Base-by-base conservation (phyloP, 2,113 vertebrate genomes). In the Orycteropus afer region DNA sequence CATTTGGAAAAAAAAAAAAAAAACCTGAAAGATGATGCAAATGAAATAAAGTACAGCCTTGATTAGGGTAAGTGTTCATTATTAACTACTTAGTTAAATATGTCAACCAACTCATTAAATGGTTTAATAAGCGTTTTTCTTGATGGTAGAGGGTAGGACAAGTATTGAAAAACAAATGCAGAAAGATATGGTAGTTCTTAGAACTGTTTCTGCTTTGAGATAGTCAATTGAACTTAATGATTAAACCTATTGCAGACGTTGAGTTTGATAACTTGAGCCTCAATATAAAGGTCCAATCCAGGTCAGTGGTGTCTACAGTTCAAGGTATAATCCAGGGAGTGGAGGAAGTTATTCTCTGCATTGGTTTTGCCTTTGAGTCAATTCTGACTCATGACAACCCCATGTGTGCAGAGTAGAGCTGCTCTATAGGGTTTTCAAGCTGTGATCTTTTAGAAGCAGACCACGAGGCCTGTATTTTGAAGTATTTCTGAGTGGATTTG, bases 181-280 rank as follows among this genome's bases (percentile, higher is more conserved):
- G 42, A 27, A 71, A 83, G 37, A 47, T 45, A 67, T 7, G 59
- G 18, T 9, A 51, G 47, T 83, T 94, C 83, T 65, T 82, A 57
- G 27, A 79, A 88, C 29, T 29, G 67, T 93, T 91, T 61, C 90
- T 89, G 40, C 92, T 94, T 91, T 49, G n/a, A 90, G 47, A 2
- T 65, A 59, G 53, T 87, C 86, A 93, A 73, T 79, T 74, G 51
- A 95, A 82, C 7, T 97, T 96, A 95, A 97, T 95, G 51, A 96
- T 95, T 96, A 95, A 97, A 71, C 65, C 45, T 77, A 79, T 34
- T 77, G n/a, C 42, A 65, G 20, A 89, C 37, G 29, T 88, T 91
- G 42, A 49, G 17, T 71, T 55, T 94, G 73, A 82, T 85, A 93
- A 95, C 15, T 12, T 86, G 18, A 88, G 53, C 42, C 45, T 94